Percentiles rank a stretch among this genome's conserved stretches.
phyloP scores from a whole-genome alignment of 2,113 vertebrate species.

The Echinops telfairi region DNA sequence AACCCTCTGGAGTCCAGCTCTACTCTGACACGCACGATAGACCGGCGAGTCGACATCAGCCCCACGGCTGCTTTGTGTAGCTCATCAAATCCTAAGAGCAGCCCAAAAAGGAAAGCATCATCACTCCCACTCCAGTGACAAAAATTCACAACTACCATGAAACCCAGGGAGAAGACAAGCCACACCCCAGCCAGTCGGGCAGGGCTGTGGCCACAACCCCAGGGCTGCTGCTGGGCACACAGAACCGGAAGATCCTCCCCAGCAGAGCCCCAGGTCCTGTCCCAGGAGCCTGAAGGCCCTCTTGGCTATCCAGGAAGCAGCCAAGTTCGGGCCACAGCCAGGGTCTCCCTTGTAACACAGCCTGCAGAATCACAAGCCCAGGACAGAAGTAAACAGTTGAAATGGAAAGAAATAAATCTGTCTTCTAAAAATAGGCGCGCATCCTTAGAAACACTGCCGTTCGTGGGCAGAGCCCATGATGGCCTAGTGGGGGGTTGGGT shows the following conservation, averaged over 20 bases:
- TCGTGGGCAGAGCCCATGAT: constrained; percentile 29
- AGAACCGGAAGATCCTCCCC: neutral
- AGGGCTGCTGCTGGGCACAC: neutral
- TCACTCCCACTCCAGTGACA: neutral
- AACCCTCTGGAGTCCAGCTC: neutral
- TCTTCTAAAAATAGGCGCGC: constrained; percentile 83
- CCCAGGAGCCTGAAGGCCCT: neutral
- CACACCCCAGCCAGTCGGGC: neutral
- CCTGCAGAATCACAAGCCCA: constrained; percentile 60
- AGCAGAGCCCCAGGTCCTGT: neutral
- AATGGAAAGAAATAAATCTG: constrained; percentile 84
- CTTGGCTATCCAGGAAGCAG: constrained; percentile 16
- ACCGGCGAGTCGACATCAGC: neutral
- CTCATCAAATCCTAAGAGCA: neutral
- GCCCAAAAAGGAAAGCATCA: neutral
- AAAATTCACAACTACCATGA: constrained; percentile 10
- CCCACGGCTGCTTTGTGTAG: neutral
- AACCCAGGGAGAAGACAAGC: neutral
- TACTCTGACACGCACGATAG: neutral
- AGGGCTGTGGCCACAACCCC: neutral
- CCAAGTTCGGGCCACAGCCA: constrained; percentile 52
- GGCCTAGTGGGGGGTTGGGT: neutral
- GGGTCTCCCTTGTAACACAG: constrained; percentile 71
- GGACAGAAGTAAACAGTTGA: constrained; percentile 82
- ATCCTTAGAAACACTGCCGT: constrained; percentile 80